A percentile compares a stretch with the other conserved stretches of the same genome.
These are phyloP conservation scores for Emydura subglobosa DNA, from an alignment of 2,113 vertebrate genomes.

Conservation along the genomic window DNA sequence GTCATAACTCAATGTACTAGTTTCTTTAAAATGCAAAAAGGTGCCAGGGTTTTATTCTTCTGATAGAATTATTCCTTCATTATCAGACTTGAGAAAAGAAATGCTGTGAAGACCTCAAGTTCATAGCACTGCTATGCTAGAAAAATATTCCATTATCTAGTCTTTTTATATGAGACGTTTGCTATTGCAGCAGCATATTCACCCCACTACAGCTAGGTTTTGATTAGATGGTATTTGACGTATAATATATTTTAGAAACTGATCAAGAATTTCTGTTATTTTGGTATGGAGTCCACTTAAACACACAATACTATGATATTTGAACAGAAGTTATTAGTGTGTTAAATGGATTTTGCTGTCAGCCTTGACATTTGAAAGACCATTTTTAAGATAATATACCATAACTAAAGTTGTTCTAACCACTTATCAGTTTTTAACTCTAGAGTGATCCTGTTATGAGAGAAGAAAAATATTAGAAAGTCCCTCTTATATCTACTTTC, in stretches of 20 bases:
- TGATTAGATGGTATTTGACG: constrained; percentile 40
- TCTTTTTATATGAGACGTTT: not conserved
- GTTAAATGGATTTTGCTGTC: constrained; percentile 22
- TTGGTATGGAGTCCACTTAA: constrained; percentile 35
- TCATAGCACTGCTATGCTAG: constrained; percentile 27
- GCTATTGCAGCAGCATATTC: constrained; percentile 34
- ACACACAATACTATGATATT: constrained; percentile 9
- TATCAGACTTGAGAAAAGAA: constrained; percentile 34
- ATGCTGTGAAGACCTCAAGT: constrained; percentile 31
- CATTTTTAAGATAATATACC: not conserved
- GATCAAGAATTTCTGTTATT: constrained; percentile 46
- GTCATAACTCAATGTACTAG: constrained; percentile 50
- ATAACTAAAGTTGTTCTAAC: constrained; percentile 16
- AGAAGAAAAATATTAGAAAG: constrained; percentile 3
- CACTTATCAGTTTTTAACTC: not conserved
- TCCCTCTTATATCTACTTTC: constrained; percentile 25
- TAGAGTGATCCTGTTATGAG: not conserved
- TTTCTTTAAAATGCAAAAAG: constrained; percentile 55
- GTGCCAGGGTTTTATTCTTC: constrained; percentile 61
- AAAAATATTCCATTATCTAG: constrained; percentile 52
- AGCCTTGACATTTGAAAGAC: constrained; percentile 48
- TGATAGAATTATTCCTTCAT: constrained; percentile 66
- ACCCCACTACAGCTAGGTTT: constrained; percentile 21
- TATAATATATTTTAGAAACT: constrained; percentile 46
- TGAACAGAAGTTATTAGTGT: constrained; percentile 27